Evolutionary conservation across 2,888 invertebrate genomes (phyloP).

Genomic region (Didymodactylos carnosus): DNA sequence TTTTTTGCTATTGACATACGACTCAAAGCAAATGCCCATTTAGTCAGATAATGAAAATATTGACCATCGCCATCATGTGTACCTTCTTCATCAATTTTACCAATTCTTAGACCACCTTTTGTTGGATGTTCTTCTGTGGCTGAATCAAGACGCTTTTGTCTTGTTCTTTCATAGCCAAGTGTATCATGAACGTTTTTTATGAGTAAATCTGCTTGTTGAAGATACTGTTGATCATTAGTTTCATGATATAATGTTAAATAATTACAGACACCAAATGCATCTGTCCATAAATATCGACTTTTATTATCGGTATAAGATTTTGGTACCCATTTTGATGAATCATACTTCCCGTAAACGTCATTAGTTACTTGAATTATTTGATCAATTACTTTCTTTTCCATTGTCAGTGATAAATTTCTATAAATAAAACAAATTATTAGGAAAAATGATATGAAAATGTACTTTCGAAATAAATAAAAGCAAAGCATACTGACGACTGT

Average conservation of each 20-base stretch:
- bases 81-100: neutral
- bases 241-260: conserved; percentile 16
- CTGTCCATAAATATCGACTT: conserved; percentile 18
- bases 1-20: conserved; percentile 15
- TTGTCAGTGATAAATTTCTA: neutral
- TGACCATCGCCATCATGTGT: conserved; percentile 3
- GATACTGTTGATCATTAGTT: conserved; percentile 10
- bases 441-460: too few relatives aligned
- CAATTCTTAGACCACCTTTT: neutral
- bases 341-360: neutral
- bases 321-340: neutral
- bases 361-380: neutral
- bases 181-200: conserved; percentile 16
- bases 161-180: conserved; percentile 16
- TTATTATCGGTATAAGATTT: neutral
- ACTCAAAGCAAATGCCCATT: conserved; percentile 19
- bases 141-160: conserved; percentile 15
- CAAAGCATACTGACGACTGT: too few relatives aligned
- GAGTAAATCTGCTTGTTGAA: conserved; percentile 16
- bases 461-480: too few relatives aligned
- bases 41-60: conserved; percentile 19
- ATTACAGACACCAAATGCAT: conserved; percentile 18
- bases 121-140: conserved; percentile 12
- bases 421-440: neutral
- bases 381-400: neutral